A percentile compares a stretch with the other conserved stretches of the same genome.
Conservation (phyloP, 2,888 invertebrate species). For the Scelioninae gen. 1 region DNA sequence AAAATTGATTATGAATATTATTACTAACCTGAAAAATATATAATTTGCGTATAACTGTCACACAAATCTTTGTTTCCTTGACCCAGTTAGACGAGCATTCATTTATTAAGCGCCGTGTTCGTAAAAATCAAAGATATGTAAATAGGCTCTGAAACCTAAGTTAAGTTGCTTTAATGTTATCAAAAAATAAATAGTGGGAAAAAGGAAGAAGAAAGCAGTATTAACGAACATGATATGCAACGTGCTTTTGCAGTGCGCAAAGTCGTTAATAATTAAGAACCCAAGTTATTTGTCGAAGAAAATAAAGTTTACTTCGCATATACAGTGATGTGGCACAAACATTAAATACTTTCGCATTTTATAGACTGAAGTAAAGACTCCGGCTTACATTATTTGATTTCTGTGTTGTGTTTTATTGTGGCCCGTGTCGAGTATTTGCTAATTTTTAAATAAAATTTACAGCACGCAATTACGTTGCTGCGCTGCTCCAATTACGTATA, state of each 20-base stretch:
- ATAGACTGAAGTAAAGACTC: neutral
- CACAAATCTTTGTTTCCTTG: neutral
- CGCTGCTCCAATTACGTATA: slow-evolving; percentile 14
- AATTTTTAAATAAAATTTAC: slow-evolving; percentile 12
- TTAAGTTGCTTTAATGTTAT: neutral
- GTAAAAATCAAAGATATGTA: neutral
- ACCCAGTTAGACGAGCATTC: neutral
- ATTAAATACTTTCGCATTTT: neutral
- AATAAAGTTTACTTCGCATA: slow-evolving; percentile 18
- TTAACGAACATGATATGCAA: neutral
- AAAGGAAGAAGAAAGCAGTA: neutral
- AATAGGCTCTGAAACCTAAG: neutral
- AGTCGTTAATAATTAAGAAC: slow-evolving; percentile 17
- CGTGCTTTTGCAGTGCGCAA: neutral
- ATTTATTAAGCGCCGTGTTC: neutral
- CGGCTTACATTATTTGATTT: slow-evolving; percentile 5
- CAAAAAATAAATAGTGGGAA: neutral
- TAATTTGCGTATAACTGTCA: too few species aligned
- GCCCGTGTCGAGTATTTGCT: neutral
- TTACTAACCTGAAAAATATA: too few species aligned
- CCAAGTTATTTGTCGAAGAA: slow-evolving; percentile 12
- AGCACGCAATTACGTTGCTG: slow-evolving; percentile 10
- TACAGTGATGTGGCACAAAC: slow-evolving; percentile 20
- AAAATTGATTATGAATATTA: too few species aligned
- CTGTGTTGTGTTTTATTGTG: neutral